phyloP scores from a whole-genome alignment of 2,888 invertebrate species.

The Tipula lateralis region DNA sequence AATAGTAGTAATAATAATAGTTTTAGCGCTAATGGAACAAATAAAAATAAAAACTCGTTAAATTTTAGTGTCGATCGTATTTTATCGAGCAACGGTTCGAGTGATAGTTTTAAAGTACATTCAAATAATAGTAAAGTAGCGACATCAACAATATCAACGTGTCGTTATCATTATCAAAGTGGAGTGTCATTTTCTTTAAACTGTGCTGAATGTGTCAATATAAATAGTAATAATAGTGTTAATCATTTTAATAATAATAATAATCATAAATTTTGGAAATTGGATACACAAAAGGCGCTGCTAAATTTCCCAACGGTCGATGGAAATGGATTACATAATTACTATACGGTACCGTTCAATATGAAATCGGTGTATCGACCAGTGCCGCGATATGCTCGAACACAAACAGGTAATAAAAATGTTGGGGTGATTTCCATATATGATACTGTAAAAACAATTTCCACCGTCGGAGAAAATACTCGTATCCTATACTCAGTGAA shows the following conservation, averaged over 20 bases:
- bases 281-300: background rate
- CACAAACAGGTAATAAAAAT: slow-evolving; percentile 14
- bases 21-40: background rate
- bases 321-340: slow-evolving; percentile 6
- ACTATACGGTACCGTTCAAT: background rate
- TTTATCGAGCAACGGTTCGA: background rate
- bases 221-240: background rate
- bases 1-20: background rate
- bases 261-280: slow-evolving; percentile 11
- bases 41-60: slow-evolving; percentile 25
- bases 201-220: slow-evolving; percentile 19
- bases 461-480: background rate
- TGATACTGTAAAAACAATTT: background rate
- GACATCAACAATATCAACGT: background rate
- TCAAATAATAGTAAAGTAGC: background rate
- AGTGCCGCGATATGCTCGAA: background rate
- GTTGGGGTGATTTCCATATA: background rate
- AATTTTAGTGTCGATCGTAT: slow-evolving; percentile 31
- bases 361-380: slow-evolving; percentile 26
- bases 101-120: background rate
- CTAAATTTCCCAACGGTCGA: background rate
- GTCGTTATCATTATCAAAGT: slow-evolving; percentile 3
- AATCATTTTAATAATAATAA: background rate
- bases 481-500: no score
- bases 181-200: background rate